These are phyloP conservation scores for Taeniopygia guttata DNA, from an alignment of 2,797 vertebrate genomes.

Conservation along the genomic window DNA sequence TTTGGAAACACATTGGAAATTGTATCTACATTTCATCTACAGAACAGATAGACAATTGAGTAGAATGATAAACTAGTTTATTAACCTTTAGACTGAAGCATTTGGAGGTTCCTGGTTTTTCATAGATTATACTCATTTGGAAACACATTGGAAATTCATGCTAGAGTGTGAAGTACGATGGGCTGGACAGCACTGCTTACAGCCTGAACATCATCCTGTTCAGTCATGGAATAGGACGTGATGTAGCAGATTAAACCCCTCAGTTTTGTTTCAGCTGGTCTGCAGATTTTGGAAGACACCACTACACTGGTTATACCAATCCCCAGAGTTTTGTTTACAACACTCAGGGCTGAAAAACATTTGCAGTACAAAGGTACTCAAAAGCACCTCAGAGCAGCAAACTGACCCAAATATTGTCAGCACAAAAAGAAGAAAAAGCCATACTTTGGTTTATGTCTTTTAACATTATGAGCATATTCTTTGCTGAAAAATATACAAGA, in stretches of 20 bases:
- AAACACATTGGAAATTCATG: not conserved
- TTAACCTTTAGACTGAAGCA: not conserved
- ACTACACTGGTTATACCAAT: not conserved
- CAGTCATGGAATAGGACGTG: not conserved
- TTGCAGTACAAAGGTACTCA: not conserved
- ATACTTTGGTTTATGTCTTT: not conserved
- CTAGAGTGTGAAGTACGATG: not conserved
- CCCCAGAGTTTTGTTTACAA: not conserved
- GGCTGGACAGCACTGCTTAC: not conserved
- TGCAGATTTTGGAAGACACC: not conserved
- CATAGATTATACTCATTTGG: not conserved
- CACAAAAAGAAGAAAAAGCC: not conserved
- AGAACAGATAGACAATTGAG: not conserved
- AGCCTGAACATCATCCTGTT: not conserved
- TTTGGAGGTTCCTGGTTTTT: not conserved
- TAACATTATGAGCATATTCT: not conserved
- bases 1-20: too few relatives aligned
- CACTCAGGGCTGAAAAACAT: not conserved
- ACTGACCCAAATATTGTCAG: not conserved
- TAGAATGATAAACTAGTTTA: not conserved
- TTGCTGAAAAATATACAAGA: not conserved
- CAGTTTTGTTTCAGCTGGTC: not conserved
- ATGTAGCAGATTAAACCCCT: not conserved
- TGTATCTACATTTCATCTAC: not conserved
- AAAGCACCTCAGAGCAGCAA: not conserved